phyloP scores from a whole-genome alignment of 1,140 invertebrate genomes.

The Amphibalanus amphitrite region DNA sequence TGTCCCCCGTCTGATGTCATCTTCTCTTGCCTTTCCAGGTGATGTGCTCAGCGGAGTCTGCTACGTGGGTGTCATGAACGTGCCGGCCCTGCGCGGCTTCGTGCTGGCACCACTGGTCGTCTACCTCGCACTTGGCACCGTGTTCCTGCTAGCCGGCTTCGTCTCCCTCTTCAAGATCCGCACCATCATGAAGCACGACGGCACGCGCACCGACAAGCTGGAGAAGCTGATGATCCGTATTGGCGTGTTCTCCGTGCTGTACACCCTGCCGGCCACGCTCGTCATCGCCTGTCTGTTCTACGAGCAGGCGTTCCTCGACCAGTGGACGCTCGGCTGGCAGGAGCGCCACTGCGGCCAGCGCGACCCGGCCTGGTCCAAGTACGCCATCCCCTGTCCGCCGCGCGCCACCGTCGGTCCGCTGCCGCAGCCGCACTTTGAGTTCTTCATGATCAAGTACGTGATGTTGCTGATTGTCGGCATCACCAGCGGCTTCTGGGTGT shows the following conservation, averaged over 20 bases:
- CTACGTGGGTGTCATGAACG: conserved; percentile 84
- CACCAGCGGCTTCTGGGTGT: conserved; percentile 43
- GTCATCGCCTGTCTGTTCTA: conserved; percentile 93
- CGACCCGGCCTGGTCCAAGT: conserved; percentile 22
- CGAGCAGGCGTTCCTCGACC: conserved; percentile 44
- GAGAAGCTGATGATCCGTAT: conserved; percentile 32
- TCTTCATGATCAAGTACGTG: conserved; percentile 38
- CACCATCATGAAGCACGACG: conserved; percentile 25
- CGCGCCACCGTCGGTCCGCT: conserved; percentile 10
- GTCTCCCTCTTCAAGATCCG: conserved; percentile 27
- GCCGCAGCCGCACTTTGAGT: conserved; percentile 29
- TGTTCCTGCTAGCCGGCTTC: conserved; percentile 65
- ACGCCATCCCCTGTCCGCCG: conserved; percentile 25
- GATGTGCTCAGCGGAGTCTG: conserved; percentile 93
- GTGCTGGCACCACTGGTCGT: conserved; percentile 77
- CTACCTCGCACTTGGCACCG: conserved; percentile 79
- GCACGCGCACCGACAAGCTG: conserved; percentile 26
- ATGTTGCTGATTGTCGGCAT: conserved; percentile 39
- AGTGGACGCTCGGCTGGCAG: conserved; percentile 58
- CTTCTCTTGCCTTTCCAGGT: no score
- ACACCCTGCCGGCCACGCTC: conserved; percentile 85
- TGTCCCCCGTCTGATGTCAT: no score
- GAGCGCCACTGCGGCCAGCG: conserved; percentile 41
- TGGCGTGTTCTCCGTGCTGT: conserved; percentile 63
- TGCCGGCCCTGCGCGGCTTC: conserved; percentile 68